These are phyloP conservation scores for Drosophila fungiperda DNA, from an alignment of 2,888 invertebrate species.

Conservation along the genomic window DNA sequence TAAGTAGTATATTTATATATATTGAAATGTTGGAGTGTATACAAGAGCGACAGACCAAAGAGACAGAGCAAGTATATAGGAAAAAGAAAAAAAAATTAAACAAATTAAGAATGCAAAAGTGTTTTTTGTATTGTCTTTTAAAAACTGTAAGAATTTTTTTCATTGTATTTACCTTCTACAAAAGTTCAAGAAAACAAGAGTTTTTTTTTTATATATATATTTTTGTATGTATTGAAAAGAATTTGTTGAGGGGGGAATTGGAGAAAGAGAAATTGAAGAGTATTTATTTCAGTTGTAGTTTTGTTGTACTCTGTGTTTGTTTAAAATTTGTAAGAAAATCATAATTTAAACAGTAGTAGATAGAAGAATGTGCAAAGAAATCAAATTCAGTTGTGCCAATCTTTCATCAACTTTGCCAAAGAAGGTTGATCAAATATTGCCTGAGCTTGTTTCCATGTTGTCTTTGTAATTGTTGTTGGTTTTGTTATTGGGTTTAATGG, in stretches of 20 bases:
- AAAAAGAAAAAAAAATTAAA: constrained; percentile 40
- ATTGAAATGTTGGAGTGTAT: constrained; percentile 41
- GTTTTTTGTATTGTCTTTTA: constrained; percentile 52
- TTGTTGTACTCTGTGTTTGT: constrained; percentile 46
- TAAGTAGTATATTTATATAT: constrained; percentile 31
- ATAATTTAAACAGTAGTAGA: constrained; percentile 39
- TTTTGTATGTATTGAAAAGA: constrained; percentile 66
- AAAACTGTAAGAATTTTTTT: constrained; percentile 59
- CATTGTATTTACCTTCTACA: constrained; percentile 85
- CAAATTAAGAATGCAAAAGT: constrained; percentile 66
- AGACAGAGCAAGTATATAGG: constrained; percentile 59
- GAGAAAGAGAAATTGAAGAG: constrained; percentile 80
- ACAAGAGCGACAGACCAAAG: constrained; percentile 70
- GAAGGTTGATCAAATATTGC: constrained; percentile 50
- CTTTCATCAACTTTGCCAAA: constrained; percentile 39
- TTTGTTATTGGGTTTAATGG: constrained; percentile 41
- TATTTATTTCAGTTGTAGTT: constrained; percentile 65
- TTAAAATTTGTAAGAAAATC: constrained; percentile 47
- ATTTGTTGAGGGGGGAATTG: constrained; percentile 70
- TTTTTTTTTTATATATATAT: constrained; percentile 54
- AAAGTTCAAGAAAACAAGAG: constrained; percentile 84
- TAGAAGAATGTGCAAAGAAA: constrained; percentile 47
- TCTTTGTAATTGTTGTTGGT: constrained; percentile 47
- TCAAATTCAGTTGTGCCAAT: constrained; percentile 33
- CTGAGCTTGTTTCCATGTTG: constrained; percentile 34